These are phyloP conservation scores for Euborellia annulipes DNA, from an alignment of 1,140 invertebrate genomes.

Conservation along the genomic window DNA sequence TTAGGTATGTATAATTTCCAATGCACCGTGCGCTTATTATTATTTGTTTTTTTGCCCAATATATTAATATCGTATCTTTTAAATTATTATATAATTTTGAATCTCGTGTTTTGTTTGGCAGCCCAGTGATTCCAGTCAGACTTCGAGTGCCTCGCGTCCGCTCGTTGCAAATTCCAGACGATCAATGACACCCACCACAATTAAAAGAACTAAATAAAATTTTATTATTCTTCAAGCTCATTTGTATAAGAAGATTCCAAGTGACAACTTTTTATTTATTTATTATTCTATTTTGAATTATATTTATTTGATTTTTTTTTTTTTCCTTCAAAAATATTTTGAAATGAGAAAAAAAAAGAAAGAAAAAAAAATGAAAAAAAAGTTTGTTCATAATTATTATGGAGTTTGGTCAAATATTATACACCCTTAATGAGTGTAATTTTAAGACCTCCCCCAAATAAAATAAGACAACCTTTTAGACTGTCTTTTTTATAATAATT, in stretches of 20 bases:
- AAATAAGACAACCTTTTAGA: too few species aligned
- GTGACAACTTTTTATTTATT: not conserved
- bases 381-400: too few species aligned
- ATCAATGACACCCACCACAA: too few species aligned
- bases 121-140: conserved; percentile 11
- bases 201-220: not conserved
- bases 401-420: too few species aligned
- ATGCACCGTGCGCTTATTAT: not conserved
- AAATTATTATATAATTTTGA: not conserved
- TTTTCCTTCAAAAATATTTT: too few species aligned
- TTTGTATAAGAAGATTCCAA: not conserved
- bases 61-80: not conserved
- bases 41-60: not conserved
- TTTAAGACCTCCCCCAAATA: too few species aligned
- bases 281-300: too few species aligned
- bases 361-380: too few species aligned
- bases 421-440: too few species aligned
- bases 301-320: too few species aligned
- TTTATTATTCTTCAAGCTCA: not conserved
- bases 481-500: too few species aligned
- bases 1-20: not conserved
- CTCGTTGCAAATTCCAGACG: conserved; percentile 1
- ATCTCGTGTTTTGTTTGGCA: conserved; percentile 5
- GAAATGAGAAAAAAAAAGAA: too few species aligned
- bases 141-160: conserved; percentile 10